These are phyloP conservation scores for Trilocha varians DNA, from an alignment of 2,888 invertebrate species.

Conservation along the genomic window DNA sequence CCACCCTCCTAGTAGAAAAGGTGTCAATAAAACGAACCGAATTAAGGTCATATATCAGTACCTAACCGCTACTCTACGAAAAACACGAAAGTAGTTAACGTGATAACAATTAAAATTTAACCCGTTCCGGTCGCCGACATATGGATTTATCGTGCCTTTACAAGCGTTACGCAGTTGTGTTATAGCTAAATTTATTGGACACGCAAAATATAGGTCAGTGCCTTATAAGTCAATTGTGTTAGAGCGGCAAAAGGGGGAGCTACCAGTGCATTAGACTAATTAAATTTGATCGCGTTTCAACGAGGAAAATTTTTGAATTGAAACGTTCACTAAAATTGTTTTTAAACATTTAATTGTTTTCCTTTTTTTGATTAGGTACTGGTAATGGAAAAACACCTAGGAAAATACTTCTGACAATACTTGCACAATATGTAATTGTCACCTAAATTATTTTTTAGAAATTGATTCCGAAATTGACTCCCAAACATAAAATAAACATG, in stretches of 20 bases:
- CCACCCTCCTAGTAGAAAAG: too few species aligned
- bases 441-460: too few species aligned
- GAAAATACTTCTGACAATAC: too few species aligned
- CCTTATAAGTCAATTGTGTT: slow-evolving; percentile 11
- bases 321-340: too few species aligned
- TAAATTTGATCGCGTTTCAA: slow-evolving; percentile 18
- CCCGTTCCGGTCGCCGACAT: neutral
- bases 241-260: slow-evolving; percentile 6
- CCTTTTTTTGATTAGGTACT: too few species aligned
- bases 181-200: slow-evolving; percentile 22
- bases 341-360: too few species aligned
- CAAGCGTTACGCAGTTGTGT: neutral
- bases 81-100: neutral
- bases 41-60: too few species aligned
- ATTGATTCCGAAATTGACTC: too few species aligned
- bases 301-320: neutral
- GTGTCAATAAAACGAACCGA: too few species aligned
- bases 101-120: neutral
- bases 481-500: too few species aligned
- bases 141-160: neutral
- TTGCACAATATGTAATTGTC: too few species aligned
- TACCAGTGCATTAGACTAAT: slow-evolving; percentile 41
- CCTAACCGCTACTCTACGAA: neutral
- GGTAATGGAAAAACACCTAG: too few species aligned
- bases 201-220: slow-evolving; percentile 32